A percentile compares a stretch with the other conserved stretches of the same genome.
Evolutionary conservation across 1,140 invertebrate species (phyloP).

Genomic region (Chelonus insularis): DNA sequence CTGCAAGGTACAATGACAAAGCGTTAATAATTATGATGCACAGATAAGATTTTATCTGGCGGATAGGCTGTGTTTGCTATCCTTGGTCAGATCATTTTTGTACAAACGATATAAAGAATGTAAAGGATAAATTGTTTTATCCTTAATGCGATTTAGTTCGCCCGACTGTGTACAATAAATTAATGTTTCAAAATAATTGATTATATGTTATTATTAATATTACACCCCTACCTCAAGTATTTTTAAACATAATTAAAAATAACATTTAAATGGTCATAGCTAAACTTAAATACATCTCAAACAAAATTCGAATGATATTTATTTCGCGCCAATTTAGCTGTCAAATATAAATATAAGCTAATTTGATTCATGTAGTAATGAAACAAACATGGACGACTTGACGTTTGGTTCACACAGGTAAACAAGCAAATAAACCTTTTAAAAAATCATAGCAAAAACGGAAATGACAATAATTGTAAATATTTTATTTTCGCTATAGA

Average conservation of each 20-base stretch:
- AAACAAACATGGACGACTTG: slow-evolving; percentile 60
- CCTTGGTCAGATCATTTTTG: slow-evolving; percentile 40
- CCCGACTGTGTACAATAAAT: slow-evolving; percentile 42
- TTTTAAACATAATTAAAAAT: no score
- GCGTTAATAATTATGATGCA: slow-evolving; percentile 6
- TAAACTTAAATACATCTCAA: no score
- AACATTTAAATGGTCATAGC: no score
- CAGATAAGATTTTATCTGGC: slow-evolving; percentile 19
- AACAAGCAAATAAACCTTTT: slow-evolving; percentile 39
- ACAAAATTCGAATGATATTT: no score
- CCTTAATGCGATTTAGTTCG: slow-evolving; percentile 36
- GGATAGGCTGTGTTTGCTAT: slow-evolving; percentile 22
- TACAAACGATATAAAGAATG: slow-evolving; percentile 37
- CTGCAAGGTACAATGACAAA: slow-evolving; percentile 6
- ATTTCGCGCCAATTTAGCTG: no score
- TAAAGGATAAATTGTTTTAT: slow-evolving; percentile 24
- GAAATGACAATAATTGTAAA: slow-evolving; percentile 26
- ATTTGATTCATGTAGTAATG: slow-evolving; percentile 19
- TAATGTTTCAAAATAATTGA: slow-evolving; percentile 17
- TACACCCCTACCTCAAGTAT: no score
- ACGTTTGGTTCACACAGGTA: slow-evolving; percentile 63
- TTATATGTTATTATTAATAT: no score
- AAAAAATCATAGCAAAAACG: slow-evolving; percentile 6
- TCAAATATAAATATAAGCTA: not conserved
- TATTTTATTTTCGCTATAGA: slow-evolving; percentile 48